Base-by-base conservation (phyloP, 2,888 invertebrate species). In the Acanthopleura granulata region DNA sequence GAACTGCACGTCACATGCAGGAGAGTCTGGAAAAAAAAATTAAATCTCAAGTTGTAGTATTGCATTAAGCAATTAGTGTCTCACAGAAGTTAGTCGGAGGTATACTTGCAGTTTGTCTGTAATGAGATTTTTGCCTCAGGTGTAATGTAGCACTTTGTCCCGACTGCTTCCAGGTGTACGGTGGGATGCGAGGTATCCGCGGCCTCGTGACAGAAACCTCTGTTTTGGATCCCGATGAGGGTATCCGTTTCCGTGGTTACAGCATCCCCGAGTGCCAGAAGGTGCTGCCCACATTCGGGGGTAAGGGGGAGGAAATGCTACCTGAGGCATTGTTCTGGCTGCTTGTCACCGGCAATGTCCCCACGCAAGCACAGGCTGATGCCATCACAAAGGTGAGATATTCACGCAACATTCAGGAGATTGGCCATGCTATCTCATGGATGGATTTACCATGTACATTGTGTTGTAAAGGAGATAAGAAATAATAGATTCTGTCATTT, bases 321-420 rank as follows among this genome's bases (percentile, higher is more conserved):
- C 97, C 97, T 0, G 97, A 97, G 91, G 97, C 95, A 89, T 93
- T 97, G n/a, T 97, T 97, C 92, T 97, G 97, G 97, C 92, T 97
- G 72, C 92, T 97, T 80, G 93, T 95, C 84, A 97, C 97, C 81
- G 97, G 97, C 27, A 95, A 97, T 78, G 93, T 97, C 71, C 97
- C 97, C 72, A 95, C 93, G 73, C 93, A 95, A 27, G 93, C 93
- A 71, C 97, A 97, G 92, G 94, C 93, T 40, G 92, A 84, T 73
- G 82, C 86, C 61, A 61, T 90, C 49, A 85, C 87, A 16, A 83
- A 86, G 85, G 89, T 88, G 74, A 80, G 77, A 40, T 3, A 50
- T 1, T 72, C 15, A 22, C 3, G 1, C 18, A 40, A 40, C 40
- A 40, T 9, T 40, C 40, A 40, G 40, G 40, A 40, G 40, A 6